phyloP scores from a whole-genome alignment of 1,140 invertebrate species.

The Gonatopus flavifemur region DNA sequence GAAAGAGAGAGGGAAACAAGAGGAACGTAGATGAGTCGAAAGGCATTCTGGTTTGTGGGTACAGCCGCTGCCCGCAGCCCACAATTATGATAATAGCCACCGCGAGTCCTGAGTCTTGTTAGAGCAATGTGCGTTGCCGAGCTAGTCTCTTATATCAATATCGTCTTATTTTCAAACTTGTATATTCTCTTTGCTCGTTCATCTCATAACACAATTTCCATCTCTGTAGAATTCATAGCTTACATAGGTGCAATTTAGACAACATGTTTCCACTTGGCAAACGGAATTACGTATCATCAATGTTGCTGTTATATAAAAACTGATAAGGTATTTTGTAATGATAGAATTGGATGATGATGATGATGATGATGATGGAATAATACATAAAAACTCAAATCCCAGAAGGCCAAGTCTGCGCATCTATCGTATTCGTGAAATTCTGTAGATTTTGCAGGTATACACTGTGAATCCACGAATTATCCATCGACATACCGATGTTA shows the following conservation, averaged over 20 bases:
- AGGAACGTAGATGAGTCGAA: constrained; percentile 50
- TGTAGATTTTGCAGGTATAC: too few relatives aligned
- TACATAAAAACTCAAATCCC: too few relatives aligned
- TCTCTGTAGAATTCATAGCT: constrained; percentile 22
- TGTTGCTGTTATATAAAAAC: too few relatives aligned
- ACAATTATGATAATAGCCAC: constrained; percentile 59
- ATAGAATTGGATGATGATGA: too few relatives aligned
- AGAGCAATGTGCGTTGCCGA: constrained; percentile 52
- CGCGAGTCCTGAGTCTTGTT: constrained; percentile 53
- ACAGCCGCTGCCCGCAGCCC: constrained; percentile 56
- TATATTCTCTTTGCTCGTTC: constrained; percentile 4
- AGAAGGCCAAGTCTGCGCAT: too few relatives aligned
- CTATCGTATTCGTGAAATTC: too few relatives aligned
- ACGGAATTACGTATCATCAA: background rate
- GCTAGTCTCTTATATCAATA: constrained; percentile 49
- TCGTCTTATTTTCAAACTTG: constrained; percentile 38
- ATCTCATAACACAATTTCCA: constrained; percentile 18
- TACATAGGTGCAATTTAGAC: constrained; percentile 21
- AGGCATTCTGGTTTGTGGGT: constrained; percentile 59
- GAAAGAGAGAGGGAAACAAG: constrained; percentile 5
- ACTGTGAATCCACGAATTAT: background rate
- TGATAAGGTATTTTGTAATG: too few relatives aligned
- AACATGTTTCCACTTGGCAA: background rate
- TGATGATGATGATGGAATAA: too few relatives aligned
- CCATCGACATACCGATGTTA: background rate